Evolutionary conservation across 2,888 invertebrate species (phyloP), one percentile per base, ranked within the genome.

Genomic region (Agrochola circellaris): DNA sequence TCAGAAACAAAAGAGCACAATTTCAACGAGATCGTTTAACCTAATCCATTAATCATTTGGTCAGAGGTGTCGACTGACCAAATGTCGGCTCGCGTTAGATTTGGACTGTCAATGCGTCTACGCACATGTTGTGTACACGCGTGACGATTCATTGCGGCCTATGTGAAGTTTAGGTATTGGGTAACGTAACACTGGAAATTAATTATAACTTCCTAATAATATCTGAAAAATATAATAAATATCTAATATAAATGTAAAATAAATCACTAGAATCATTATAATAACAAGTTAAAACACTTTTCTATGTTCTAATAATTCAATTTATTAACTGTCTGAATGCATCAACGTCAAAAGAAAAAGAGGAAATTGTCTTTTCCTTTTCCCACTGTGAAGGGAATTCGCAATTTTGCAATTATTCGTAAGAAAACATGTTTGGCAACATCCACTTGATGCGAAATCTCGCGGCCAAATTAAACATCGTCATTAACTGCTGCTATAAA

Each of bases 21-120:
- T 87, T 85, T 81, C 69, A 86, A 86, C 84, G 78, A 83, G 82
- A 87, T 83, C 77, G 82, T 83, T 85, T 79, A 85, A 81, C 83
- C 67, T 77, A 81, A 83, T 82, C 79, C 88, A 89, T 91, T 89
- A 89, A 90, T 91, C 90, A 90, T 89, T 81, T 81, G 81, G 79
- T 83, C 87, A 82, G 81, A 87, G 88, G 88, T 86, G 89, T 88
- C 84, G 77, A 79, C 79, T 86, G 83, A 83, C 83, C 78, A 81
- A 83, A 76, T 85, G 83, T 85, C 80, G 77, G 79, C 69, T 77
- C 69, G 48, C 38, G 60, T 81, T 80, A 61, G 74, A 75, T 82
- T 85, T 73, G 26, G 60, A 77, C 83, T 84, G 71, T 70, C 80
- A 77, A 77, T 73, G 77, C 70, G 74, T 66, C 56, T 66, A 73